Base-by-base conservation (phyloP, 2,888 invertebrate genomes). In the Bellardia bayeri region DNA sequence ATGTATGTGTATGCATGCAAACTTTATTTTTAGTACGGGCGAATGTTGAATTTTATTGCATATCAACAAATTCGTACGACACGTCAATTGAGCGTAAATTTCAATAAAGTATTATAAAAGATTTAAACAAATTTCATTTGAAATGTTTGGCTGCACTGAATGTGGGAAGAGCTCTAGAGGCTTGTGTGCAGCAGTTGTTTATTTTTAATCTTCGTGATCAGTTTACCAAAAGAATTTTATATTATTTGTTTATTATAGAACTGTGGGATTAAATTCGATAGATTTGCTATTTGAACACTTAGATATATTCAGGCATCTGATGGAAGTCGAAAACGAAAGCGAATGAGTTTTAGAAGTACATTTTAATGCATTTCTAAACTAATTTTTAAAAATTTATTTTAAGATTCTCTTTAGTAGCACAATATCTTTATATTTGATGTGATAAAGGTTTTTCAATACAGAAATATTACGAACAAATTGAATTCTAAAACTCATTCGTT, bases 61-160 rank as follows among this genome's bases (percentile, higher is more conserved):
- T 56, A 54, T 64, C 74, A 80, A 71, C 58, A 82, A 54, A 58
- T 64, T 37, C 61, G 64, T 64, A 76, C 58, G 74, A 45, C 58
- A 75, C 76, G 71, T 85, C 86, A 86, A 86, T 85, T 82, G 78
- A 88, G 86, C 85, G 82, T 79, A 86, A 86, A 85, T 86, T 84
- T 80, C 72, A 79, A 64, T 84, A 63, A 82, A 84, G 68, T 74
- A 63, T 76, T 64, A 58, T 66, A 37, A 45, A 23, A 23, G 37
- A 14, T 37, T 30, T 5, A 72, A 49, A 37, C 5, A 51, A 61
- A 76, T 49, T 30, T 51, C 30, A 33, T 75, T 49, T 37, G 58
- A 72, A 74, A 74, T 66, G 13, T 13, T 37, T 16, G 23, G 23
- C 49, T 61, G 69, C 11, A 40, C 33, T 64, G 5, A n/a, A 16